These are phyloP conservation scores for Neopipo cinnamomea DNA, from an alignment of 2,113 vertebrate species.

Conservation along the genomic window DNA sequence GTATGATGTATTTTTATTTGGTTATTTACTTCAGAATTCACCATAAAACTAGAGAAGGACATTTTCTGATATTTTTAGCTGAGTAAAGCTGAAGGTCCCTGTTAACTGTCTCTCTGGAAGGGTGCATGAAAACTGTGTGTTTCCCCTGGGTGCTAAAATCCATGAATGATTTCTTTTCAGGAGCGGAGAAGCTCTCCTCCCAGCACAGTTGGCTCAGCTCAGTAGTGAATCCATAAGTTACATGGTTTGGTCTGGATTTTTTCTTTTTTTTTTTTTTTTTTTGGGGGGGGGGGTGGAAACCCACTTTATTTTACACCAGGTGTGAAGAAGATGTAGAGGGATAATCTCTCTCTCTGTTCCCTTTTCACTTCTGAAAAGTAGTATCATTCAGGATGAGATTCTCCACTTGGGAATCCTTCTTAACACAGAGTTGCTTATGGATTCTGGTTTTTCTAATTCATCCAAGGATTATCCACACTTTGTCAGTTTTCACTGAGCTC, in stretches of 20 bases:
- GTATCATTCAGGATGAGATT: constrained; percentile 9
- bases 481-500: neutral
- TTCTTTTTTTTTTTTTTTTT: neutral
- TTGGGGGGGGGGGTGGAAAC: neutral
- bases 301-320: neutral
- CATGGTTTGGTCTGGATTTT: neutral
- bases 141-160: neutral
- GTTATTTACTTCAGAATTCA: neutral
- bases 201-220: neutral
- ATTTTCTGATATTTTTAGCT: neutral
- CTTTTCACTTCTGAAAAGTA: neutral
- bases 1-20: neutral
- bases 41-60: neutral
- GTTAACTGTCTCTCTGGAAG: neutral
- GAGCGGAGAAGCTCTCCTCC: neutral
- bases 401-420: constrained; percentile 9
- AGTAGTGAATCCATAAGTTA: neutral
- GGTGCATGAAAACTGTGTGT: neutral
- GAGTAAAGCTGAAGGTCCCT: neutral
- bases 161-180: neutral
- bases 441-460: constrained; percentile 45
- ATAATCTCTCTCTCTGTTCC: constrained; percentile 18
- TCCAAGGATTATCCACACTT: neutral
- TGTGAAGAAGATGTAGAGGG: neutral
- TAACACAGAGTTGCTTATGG: neutral